Conservation (phyloP, 2,888 invertebrate genomes). For the Platycheirus rosarum region DNA sequence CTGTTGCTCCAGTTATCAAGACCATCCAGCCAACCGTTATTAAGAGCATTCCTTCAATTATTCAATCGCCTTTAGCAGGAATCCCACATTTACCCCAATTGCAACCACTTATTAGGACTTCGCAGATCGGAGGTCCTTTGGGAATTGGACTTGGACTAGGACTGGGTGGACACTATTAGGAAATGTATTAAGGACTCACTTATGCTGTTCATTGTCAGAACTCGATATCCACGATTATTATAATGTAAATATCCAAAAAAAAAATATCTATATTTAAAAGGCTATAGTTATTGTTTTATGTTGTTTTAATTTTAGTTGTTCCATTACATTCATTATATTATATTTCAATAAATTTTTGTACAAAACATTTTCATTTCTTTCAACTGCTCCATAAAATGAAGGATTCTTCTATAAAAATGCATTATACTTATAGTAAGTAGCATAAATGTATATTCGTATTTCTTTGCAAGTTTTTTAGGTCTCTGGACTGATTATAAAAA, state of each 20-base stretch:
- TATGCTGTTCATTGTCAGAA: slow-evolving; percentile 3
- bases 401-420: too few species aligned
- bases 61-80: slow-evolving; percentile 9
- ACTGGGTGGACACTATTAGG: background rate
- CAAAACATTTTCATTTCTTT: too few species aligned
- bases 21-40: slow-evolving; percentile 59
- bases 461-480: too few species aligned
- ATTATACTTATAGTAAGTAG: too few species aligned
- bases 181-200: slow-evolving; percentile 1
- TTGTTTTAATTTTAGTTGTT: background rate
- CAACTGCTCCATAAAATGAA: too few species aligned
- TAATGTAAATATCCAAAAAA: background rate
- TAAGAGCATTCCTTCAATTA: slow-evolving; percentile 31
- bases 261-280: too few species aligned
- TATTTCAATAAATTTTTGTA: too few species aligned
- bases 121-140: slow-evolving; percentile 25
- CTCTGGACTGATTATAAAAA: too few species aligned
- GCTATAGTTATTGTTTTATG: too few species aligned
- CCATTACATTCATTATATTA: background rate
- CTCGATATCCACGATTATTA: background rate
- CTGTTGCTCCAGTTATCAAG: slow-evolving; percentile 54
- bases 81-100: slow-evolving; percentile 13
- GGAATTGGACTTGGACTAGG: slow-evolving; percentile 10
- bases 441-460: too few species aligned
- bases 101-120: slow-evolving; percentile 29